Conservation (phyloP, 2,113 vertebrate species). For the Xenus cinereus region DNA sequence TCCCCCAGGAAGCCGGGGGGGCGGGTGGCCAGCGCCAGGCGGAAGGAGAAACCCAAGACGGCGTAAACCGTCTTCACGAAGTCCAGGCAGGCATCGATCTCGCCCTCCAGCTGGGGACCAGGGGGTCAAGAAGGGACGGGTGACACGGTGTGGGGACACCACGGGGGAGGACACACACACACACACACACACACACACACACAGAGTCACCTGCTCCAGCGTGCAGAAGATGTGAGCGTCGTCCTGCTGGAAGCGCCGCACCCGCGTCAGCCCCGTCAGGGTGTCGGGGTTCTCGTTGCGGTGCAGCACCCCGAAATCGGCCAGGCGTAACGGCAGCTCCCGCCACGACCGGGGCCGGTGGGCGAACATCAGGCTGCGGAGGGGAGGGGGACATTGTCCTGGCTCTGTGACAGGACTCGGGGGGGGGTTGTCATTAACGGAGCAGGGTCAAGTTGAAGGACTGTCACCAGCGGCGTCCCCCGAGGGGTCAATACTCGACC, state of each 20-base stretch:
- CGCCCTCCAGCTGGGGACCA: conserved; percentile 78
- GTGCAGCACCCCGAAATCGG: conserved; percentile 91
- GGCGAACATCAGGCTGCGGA: conserved; percentile 86
- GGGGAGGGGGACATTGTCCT: too few relatives aligned
- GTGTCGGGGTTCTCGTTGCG: conserved; percentile 86
- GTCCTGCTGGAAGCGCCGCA: conserved; percentile 89
- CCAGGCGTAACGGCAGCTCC: conserved; percentile 89
- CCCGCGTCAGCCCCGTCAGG: conserved; percentile 85
- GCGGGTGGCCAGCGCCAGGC: conserved; percentile 85
- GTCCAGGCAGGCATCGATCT: conserved; percentile 87
- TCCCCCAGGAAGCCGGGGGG: conserved; percentile 85
- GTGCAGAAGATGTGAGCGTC: conserved; percentile 93
- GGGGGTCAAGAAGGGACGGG: too few relatives aligned
- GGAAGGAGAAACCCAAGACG: conserved; percentile 88
- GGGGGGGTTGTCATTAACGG: too few relatives aligned
- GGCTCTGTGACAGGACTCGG: too few relatives aligned
- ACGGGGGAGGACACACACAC: not conserved
- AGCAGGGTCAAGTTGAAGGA: too few relatives aligned
- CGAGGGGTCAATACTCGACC: too few relatives aligned
- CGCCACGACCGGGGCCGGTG: conserved; percentile 90
- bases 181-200: too few relatives aligned
- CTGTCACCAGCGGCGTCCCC: too few relatives aligned
- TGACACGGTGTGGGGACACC: accelerated
- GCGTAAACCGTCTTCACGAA: conserved; percentile 85
- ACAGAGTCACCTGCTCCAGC: conserved; percentile 79